Evolutionary conservation across 2,888 invertebrate species (phyloP).

Genomic region (Nebria salina): DNA sequence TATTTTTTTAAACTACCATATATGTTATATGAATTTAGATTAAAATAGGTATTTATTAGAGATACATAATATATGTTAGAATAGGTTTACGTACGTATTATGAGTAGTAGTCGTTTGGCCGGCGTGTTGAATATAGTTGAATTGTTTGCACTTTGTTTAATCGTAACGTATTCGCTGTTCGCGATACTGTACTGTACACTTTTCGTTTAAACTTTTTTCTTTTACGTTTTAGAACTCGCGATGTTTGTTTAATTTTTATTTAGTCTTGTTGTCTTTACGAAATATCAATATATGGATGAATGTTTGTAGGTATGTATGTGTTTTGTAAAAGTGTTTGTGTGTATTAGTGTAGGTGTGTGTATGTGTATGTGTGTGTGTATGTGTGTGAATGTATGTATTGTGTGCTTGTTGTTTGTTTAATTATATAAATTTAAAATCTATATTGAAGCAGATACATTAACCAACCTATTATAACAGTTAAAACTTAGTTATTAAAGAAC

Average conservation of each 20-base stretch:
- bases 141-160: constrained; percentile 25
- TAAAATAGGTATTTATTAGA: not conserved
- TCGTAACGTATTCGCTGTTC: constrained; percentile 17
- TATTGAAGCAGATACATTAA: constrained; percentile 47
- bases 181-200: constrained; percentile 18
- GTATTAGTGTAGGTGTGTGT: constrained; percentile 25
- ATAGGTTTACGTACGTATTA: constrained; percentile 4
- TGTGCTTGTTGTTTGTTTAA: constrained; percentile 29
- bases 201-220: not conserved
- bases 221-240: constrained; percentile 8
- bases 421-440: constrained; percentile 47
- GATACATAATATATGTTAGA: not conserved
- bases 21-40: not conserved
- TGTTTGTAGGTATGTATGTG: constrained; percentile 27
- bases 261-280: constrained; percentile 30
- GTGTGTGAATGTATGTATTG: constrained; percentile 36
- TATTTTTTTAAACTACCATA: not conserved
- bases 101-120: not conserved
- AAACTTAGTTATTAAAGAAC: constrained; percentile 47
- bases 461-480: constrained; percentile 46
- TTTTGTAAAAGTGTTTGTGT: not conserved
- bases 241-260: constrained; percentile 19
- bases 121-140: not conserved
- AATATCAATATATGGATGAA: constrained; percentile 11
- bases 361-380: constrained; percentile 23